A percentile compares a stretch with the other conserved stretches of the same genome.
phyloP scores from a whole-genome alignment of 2,797 vertebrate genomes.

The Sebastes miniatus region DNA sequence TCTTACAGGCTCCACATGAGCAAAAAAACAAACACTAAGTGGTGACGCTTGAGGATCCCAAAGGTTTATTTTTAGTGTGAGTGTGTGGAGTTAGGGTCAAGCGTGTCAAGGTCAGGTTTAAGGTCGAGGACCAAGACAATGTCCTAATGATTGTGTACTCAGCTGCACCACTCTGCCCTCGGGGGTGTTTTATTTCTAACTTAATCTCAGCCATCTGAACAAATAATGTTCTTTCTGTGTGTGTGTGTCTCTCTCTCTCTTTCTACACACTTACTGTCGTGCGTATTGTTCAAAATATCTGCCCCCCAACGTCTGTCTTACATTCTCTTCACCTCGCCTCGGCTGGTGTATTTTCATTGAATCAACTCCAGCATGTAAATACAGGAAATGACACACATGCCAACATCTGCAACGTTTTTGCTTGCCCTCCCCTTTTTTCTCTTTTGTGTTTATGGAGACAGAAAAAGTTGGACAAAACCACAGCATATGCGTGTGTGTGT shows the following conservation, averaged over 20 bases:
- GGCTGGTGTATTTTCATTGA: slow-evolving; percentile 45
- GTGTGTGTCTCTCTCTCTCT: neutral
- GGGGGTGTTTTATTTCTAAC: slow-evolving; percentile 12
- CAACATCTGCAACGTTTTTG: slow-evolving; percentile 68
- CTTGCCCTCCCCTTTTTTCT: neutral
- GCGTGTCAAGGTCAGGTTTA: slow-evolving; percentile 9
- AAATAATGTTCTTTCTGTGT: slow-evolving; percentile 10
- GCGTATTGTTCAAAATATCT: slow-evolving; percentile 2
- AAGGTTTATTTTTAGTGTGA: neutral
- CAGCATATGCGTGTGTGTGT: neutral
- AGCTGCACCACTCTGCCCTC: neutral
- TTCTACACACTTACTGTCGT: neutral
- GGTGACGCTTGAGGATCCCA: neutral
- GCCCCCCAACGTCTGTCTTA: neutral
- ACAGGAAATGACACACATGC: slow-evolving; percentile 71
- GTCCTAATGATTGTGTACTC: slow-evolving; percentile 1
- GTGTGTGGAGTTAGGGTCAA: slow-evolving; percentile 2
- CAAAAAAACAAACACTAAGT: neutral
- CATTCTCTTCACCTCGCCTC: slow-evolving; percentile 16
- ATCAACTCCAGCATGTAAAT: slow-evolving; percentile 59
- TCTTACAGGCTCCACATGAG: neutral
- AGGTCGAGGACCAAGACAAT: neutral
- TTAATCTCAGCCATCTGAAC: slow-evolving; percentile 43
- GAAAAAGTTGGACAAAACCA: slow-evolving; percentile 10
- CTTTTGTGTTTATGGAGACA: neutral